phyloP scores from a whole-genome alignment of 2,113 vertebrate species.

The Eulemur macaco region DNA sequence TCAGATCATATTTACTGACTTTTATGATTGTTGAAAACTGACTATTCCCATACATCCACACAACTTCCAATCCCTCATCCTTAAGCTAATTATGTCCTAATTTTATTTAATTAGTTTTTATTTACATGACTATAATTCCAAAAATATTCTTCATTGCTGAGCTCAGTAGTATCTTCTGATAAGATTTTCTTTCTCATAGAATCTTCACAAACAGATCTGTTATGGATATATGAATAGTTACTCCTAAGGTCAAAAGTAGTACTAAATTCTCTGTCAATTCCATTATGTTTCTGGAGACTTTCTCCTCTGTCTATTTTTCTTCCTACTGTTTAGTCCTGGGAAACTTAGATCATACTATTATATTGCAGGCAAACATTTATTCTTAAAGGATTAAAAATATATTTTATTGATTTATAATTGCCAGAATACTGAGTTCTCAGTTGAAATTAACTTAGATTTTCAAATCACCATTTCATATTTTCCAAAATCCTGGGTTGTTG shows the following conservation, averaged over 20 bases:
- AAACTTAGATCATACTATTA: neutral
- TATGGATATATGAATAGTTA: neutral
- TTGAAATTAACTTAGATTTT: slow-evolving; percentile 8
- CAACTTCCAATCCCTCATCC: neutral
- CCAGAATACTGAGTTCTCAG: neutral
- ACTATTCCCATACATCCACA: neutral
- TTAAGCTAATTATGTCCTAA: neutral
- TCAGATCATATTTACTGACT: neutral
- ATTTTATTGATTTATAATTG: neutral
- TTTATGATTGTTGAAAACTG: neutral
- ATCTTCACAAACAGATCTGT: neutral
- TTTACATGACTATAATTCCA: neutral
- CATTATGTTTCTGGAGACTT: neutral
- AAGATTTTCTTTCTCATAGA: neutral
- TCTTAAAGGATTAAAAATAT: neutral
- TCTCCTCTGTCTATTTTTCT: neutral
- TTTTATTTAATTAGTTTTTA: neutral
- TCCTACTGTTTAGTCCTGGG: neutral
- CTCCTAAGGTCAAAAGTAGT: neutral
- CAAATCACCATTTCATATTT: neutral
- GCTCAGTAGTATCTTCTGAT: neutral
- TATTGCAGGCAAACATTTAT: neutral
- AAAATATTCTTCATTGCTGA: neutral
- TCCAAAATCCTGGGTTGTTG: neutral
- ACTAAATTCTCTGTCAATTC: neutral